Conservation (phyloP, 35 echinoderm and acorn worm genomes). For the Apostichopus japonicus region DNA sequence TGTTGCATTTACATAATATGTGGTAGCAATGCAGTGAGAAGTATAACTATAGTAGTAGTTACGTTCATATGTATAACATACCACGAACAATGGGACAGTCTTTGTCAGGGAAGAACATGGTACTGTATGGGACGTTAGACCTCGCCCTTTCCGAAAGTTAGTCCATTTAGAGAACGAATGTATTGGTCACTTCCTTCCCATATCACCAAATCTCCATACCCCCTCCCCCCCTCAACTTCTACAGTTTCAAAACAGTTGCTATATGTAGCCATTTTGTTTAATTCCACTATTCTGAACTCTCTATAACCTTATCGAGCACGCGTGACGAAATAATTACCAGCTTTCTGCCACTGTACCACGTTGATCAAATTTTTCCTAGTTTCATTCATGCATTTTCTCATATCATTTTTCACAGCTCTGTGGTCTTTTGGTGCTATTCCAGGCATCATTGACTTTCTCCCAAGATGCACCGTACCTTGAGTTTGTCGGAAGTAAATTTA, state of each 20-base stretch:
- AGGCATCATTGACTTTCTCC: conserved; percentile 31
- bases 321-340: too few species aligned
- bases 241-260: too few species aligned
- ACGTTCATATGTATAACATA: not conserved
- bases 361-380: too few species aligned
- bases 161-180: too few species aligned
- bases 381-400: not conserved
- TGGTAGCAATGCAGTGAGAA: too few species aligned
- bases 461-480: conserved; percentile 43
- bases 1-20: too few species aligned
- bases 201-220: not conserved
- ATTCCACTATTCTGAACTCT: too few species aligned
- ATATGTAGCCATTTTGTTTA: too few species aligned
- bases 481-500: conserved; percentile 17
- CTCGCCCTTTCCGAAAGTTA: too few species aligned
- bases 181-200: too few species aligned
- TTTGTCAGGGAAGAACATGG: not conserved
- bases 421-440: not conserved
- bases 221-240: not conserved
- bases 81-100: not conserved
- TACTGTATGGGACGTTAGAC: not conserved
- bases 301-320: too few species aligned
- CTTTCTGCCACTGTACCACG: too few species aligned
- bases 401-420: not conserved
- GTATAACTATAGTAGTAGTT: not conserved